Base-by-base conservation (phyloP, 2,797 vertebrate genomes). In the Distichodus sexfasciatus region DNA sequence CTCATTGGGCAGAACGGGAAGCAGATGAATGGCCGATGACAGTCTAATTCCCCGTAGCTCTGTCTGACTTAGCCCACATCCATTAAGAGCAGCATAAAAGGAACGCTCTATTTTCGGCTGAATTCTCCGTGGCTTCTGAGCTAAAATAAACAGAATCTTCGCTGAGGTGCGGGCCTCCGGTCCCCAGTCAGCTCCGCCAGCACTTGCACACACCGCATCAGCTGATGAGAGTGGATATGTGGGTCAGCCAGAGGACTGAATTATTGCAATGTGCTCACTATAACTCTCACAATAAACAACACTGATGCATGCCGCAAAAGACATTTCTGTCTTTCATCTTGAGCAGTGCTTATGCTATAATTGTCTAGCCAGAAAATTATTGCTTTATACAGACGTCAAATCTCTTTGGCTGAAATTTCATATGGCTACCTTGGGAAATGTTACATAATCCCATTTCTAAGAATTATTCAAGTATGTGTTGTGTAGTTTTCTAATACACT, bases 141-240 rank as follows among this genome's bases (percentile, higher is more conserved):
- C 53, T 63, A 41, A 71, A 71, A 74, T 66, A 72, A 76, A 59
- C 66, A 70, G 8, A 11, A 55, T 50, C 58, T 64, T 66, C 41
- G 40, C 35, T 31, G 47, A 66, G 69, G 60, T 58, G 57, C 41
- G 33, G 69, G 54, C 44, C 74, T 72, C 65, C 44, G 28, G 71
- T 66, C 17, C 63, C 65, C 33, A 46, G 71, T 35, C 47, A 53
- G 26, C 1, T 19, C 24, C 50, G 57, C 28, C 38, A 67, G 7
- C 47, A 29, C 51, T 50, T 64, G 64, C 59, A 60, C 70, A 71
- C 60, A n/a, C 71, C 43, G 47, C 15, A 26, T 70, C 63, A 57
- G 55, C 59, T 72, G 71, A 70, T 51, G 48, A 63, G 61, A 19
- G 28, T 63, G 69, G 66, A 72, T 71, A 78, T 77, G 47, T 83